Conservation (phyloP, 2,888 invertebrate genomes). For the Campoplex capitator region DNA sequence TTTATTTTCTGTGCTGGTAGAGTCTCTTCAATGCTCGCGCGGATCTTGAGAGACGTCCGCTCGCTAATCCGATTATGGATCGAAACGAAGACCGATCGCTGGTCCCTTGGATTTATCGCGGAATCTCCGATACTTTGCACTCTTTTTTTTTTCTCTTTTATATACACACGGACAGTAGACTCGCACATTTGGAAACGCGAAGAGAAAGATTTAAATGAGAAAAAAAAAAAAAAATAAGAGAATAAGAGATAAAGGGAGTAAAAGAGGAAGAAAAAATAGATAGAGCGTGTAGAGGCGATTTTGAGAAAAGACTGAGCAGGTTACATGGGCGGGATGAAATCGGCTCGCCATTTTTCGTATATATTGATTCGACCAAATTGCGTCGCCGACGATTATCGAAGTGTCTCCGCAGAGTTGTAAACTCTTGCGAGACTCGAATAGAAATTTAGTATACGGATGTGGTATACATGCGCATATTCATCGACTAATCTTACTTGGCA, state of each 20-base stretch:
- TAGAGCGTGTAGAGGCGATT: not conserved
- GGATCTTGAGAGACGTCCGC: slow-evolving; percentile 62
- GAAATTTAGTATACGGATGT: not conserved
- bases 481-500: slow-evolving; percentile 74
- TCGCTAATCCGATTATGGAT: slow-evolving; percentile 66
- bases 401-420: not conserved
- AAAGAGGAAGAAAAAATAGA: not conserved
- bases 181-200: too few relatives aligned
- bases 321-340: slow-evolving; percentile 44
- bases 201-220: not conserved
- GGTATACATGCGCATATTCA: slow-evolving; percentile 62
- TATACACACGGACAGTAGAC: too few relatives aligned
- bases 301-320: slow-evolving; percentile 13
- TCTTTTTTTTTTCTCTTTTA: slow-evolving; percentile 25
- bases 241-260: slow-evolving; percentile 21
- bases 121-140: slow-evolving; percentile 49
- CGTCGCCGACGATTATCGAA: slow-evolving; percentile 17
- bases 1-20: slow-evolving; percentile 45
- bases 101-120: slow-evolving; percentile 63
- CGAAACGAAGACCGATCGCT: slow-evolving; percentile 67
- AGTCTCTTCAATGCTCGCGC: slow-evolving; percentile 41
- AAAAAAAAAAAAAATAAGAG: not conserved
- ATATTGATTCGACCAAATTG: slow-evolving; percentile 3
- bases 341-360: slow-evolving; percentile 46
- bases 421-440: not conserved